A percentile compares a stretch with the other conserved stretches of the same genome.
phyloP scores from a whole-genome alignment of 2,888 invertebrate genomes.

The Serrognathus titanus region DNA sequence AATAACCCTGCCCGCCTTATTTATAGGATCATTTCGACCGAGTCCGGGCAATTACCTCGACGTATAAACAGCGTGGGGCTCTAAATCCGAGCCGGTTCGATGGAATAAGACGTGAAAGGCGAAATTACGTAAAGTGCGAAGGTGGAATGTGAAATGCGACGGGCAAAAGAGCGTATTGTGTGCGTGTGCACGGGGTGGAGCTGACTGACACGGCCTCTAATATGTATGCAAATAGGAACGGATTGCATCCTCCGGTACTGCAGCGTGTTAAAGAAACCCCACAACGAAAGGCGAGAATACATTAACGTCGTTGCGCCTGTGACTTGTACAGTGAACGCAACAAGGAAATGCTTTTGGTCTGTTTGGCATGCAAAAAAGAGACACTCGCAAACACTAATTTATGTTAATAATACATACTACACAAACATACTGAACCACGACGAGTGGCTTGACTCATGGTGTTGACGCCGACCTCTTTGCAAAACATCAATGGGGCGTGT shows the following conservation, averaged over 20 bases:
- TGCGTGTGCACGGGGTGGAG: constrained; percentile 22
- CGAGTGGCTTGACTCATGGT: too few species aligned
- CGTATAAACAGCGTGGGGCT: constrained; percentile 2
- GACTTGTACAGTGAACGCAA: not conserved
- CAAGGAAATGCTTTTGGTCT: not conserved
- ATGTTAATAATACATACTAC: too few species aligned
- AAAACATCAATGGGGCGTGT: too few species aligned
- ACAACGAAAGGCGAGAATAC: not conserved
- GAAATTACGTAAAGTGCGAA: constrained; percentile 7
- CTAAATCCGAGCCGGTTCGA: too few species aligned
- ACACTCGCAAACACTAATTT: too few species aligned
- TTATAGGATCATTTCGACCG: too few species aligned
- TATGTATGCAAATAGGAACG: constrained; percentile 28
- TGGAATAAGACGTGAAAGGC: not conserved
- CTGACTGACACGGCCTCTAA: constrained; percentile 25
- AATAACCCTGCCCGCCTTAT: too few species aligned
- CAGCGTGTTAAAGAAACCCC: not conserved
- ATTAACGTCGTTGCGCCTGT: not conserved
- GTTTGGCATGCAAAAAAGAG: too few species aligned
- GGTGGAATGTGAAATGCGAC: constrained; percentile 2
- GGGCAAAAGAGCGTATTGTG: constrained; percentile 4
- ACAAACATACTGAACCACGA: too few species aligned
- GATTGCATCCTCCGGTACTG: constrained; percentile 10
- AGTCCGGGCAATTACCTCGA: too few species aligned
- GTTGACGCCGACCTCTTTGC: too few species aligned